A percentile compares a stretch with the other conserved stretches of the same genome.
Conservation (phyloP, 2,888 invertebrate species). For the Leucophora obtusa region DNA sequence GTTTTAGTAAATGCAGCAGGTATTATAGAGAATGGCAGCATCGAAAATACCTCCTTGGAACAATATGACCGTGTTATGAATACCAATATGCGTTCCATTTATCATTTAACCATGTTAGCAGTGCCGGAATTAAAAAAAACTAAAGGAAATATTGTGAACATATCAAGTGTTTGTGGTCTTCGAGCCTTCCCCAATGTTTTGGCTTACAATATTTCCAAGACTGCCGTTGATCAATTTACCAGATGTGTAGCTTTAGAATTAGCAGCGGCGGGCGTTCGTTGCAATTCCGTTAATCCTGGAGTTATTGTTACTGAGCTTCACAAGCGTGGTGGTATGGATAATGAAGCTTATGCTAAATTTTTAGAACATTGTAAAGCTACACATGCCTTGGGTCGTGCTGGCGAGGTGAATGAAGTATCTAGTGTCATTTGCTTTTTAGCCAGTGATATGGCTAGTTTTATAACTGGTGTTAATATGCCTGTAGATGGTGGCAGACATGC, state of each 20-base stretch:
- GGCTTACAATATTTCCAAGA: conserved; percentile 95
- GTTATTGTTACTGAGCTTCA: conserved; percentile 94
- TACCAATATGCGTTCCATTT: conserved; percentile 90
- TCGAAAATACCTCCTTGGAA: conserved; percentile 90
- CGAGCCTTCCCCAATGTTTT: conserved; percentile 93
- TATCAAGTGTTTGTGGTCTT: conserved; percentile 95
- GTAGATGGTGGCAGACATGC: conserved; percentile 96
- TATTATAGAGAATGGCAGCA: conserved; percentile 87
- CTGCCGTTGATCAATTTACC: conserved; percentile 96
- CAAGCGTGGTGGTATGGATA: conserved; percentile 88
- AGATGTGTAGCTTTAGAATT: conserved; percentile 93
- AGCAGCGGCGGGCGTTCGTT: conserved; percentile 88
- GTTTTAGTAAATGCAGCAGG: conserved; percentile 94
- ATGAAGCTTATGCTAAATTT: conserved; percentile 89
- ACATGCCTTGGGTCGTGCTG: conserved; percentile 93
- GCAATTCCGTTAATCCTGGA: conserved; percentile 94
- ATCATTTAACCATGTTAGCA: conserved; percentile 90
- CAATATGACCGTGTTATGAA: conserved; percentile 94
- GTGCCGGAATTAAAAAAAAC: conserved; percentile 90
- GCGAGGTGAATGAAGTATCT: conserved; percentile 90
- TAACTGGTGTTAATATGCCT: conserved; percentile 91
- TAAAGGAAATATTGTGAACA: conserved; percentile 94
- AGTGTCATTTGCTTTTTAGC: conserved; percentile 93
- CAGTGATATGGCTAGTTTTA: conserved; percentile 90
- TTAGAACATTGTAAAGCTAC: conserved; percentile 90